Percentiles rank a stretch among this genome's conserved stretches.
These are phyloP conservation scores for Siniperca scherzeri DNA, from an alignment of 2,797 vertebrate species.

Conservation along the genomic window DNA sequence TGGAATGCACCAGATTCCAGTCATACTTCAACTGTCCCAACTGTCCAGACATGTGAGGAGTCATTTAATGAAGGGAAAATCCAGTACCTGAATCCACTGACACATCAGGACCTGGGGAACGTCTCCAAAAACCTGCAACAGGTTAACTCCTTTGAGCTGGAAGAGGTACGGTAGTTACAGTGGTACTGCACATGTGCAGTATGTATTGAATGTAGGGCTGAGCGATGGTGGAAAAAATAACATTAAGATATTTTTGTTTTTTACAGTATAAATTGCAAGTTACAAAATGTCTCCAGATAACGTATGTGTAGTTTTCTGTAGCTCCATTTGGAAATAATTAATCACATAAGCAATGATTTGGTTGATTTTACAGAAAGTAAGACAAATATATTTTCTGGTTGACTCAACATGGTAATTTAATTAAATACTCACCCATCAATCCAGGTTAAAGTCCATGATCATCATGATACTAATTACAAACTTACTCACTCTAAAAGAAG, in stretches of 20 bases:
- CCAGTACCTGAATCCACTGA: conserved; percentile 68
- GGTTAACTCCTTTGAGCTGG: conserved; percentile 86
- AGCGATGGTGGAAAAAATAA: not conserved
- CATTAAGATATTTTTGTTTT: not conserved
- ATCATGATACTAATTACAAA: not conserved
- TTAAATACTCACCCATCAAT: not conserved
- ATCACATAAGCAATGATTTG: not conserved
- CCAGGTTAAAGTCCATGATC: not conserved
- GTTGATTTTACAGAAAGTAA: not conserved
- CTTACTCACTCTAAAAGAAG: not conserved
- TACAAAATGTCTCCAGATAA: not conserved
- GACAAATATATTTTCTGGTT: not conserved
- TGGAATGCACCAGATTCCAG: conserved; percentile 37
- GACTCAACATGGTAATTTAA: not conserved
- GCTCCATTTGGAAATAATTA: not conserved
- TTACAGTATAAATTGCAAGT: not conserved
- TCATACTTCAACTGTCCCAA: conserved; percentile 17
- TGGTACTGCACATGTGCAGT: not conserved
- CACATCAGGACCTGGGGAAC: conserved; percentile 27
- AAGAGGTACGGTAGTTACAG: conserved; percentile 81
- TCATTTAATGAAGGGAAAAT: conserved; percentile 13
- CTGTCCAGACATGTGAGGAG: conserved; percentile 24
- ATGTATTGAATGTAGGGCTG: not conserved
- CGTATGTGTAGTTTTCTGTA: not conserved
- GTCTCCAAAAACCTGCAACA: conserved; percentile 58